Evolutionary conservation across 2,797 vertebrate genomes (phyloP), one percentile per base, ranked within the genome.

Genomic region (Benthosema pterotum): DNA sequence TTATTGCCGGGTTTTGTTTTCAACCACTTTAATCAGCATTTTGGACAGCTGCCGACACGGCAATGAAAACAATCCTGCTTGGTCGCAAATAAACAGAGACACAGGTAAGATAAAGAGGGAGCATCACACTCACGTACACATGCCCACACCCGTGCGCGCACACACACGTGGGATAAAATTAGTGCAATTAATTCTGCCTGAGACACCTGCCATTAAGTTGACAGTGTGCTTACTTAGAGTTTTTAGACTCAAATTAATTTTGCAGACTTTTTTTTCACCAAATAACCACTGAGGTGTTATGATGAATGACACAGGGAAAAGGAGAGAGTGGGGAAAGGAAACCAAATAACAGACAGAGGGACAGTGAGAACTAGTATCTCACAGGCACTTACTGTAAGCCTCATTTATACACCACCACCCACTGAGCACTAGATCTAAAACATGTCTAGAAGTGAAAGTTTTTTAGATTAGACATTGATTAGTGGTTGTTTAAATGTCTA

Each of bases 211-310:
- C 19, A 42, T 22, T 17, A 48, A 42, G 14, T 9, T 22, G 32
- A 38, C 32, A 38, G 32, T 38, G 32, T 38, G 32, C 32, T 38
- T 11, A 32, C 46, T 15, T 15, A 0, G 16, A 32, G 42, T 61
- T 61, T 56, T 38, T 12, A 50, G 46, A 22, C 53, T 48, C 3
- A 3, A 15, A 19, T 56, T 42, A 50, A 64, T 64, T 42, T 57
- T 11, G 15, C 46, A 1, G 42, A n/a, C n/a, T n/a, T n/a, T n/a
- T n/a, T n/a, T n/a, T n/a, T 14, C 42, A 46, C 2, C 51, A 42
- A 53, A 63, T 63, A 42, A 56, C 28, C 32, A 17, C 6, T 42
- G 57, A 53, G 45, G 51, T 54, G 22, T 16, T 18, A 22, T 38
- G 16, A 48, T 53, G 42, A 46, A 19, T 42, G 46, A 45, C 18